Evolutionary conservation across 2,888 invertebrate species (phyloP).

Genomic region (Ellobium chinense): DNA sequence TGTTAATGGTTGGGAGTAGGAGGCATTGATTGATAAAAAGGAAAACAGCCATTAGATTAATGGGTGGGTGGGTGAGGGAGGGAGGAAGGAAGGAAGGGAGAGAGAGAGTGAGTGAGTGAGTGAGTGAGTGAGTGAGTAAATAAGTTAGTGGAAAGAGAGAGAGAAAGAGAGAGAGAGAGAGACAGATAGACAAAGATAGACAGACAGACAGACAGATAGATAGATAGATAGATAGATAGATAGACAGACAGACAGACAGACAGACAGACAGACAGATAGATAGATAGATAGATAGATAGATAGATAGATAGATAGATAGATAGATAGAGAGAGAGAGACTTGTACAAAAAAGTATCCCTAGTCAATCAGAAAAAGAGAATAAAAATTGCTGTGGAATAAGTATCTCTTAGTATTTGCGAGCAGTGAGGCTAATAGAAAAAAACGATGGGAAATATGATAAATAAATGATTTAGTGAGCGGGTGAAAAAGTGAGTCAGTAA

Average conservation of each 20-base stretch:
- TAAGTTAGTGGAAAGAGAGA: slow-evolving; percentile 21
- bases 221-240: not conserved
- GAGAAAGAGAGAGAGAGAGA: slow-evolving; percentile 15
- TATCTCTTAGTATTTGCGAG: too few species aligned
- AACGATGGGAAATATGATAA: too few species aligned
- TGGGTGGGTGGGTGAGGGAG: not conserved
- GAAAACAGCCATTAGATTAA: too few species aligned
- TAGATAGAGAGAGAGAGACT: slow-evolving; percentile 1
- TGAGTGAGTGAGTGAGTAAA: slow-evolving; percentile 51
- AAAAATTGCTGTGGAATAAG: too few species aligned
- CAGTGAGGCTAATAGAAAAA: too few species aligned
- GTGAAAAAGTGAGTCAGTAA: too few species aligned
- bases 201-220: not conserved
- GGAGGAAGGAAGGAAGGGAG: not conserved
- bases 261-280: slow-evolving; percentile 57
- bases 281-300: slow-evolving; percentile 49
- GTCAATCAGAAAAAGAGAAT: too few species aligned
- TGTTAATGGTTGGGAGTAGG: too few species aligned
- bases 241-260: not conserved
- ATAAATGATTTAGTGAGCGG: too few species aligned
- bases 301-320: slow-evolving; percentile 16
- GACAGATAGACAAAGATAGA: not conserved
- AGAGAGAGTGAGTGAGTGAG: slow-evolving; percentile 46
- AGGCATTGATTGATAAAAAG: too few species aligned
- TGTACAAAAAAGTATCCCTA: too few species aligned